Evolutionary conservation across 2,113 vertebrate species (phyloP).

Genomic region (Pyxicephalus adspersus): DNA sequence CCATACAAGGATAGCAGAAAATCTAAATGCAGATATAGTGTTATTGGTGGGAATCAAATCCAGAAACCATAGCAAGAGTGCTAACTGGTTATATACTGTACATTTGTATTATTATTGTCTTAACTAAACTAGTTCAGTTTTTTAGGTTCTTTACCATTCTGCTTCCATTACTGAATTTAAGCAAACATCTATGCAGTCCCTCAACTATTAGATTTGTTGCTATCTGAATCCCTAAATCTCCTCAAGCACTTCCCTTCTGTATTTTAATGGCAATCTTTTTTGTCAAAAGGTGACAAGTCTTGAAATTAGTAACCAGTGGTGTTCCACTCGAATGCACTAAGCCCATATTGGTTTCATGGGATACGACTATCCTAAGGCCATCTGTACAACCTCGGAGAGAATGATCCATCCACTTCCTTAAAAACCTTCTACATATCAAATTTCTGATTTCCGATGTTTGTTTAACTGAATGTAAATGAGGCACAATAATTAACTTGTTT

Average conservation of each 20-base stretch:
- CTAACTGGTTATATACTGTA: too few species aligned
- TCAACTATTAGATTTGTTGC: not conserved
- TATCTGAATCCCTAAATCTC: not conserved
- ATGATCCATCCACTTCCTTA: not conserved
- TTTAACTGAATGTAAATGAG: not conserved
- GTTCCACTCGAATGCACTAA: not conserved
- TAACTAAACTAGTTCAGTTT: too few species aligned
- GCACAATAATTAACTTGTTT: not conserved
- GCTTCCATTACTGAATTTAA: not conserved
- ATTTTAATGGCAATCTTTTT: not conserved
- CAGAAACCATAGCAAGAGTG: too few species aligned
- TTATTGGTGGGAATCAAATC: too few species aligned
- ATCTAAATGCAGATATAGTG: too few species aligned
- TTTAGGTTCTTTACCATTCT: not conserved
- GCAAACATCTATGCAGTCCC: not conserved
- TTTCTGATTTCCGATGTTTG: not conserved
- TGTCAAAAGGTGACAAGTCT: not conserved
- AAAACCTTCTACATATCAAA: not conserved
- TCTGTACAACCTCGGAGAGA: not conserved
- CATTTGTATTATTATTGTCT: too few species aligned
- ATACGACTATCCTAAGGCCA: not conserved
- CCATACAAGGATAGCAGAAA: too few species aligned
- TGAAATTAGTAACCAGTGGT: not conserved
- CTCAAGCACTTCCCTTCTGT: not conserved
- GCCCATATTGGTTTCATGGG: not conserved